Conservation (phyloP, 1,140 invertebrate species). For the Acyrthosiphon pisum region DNA sequence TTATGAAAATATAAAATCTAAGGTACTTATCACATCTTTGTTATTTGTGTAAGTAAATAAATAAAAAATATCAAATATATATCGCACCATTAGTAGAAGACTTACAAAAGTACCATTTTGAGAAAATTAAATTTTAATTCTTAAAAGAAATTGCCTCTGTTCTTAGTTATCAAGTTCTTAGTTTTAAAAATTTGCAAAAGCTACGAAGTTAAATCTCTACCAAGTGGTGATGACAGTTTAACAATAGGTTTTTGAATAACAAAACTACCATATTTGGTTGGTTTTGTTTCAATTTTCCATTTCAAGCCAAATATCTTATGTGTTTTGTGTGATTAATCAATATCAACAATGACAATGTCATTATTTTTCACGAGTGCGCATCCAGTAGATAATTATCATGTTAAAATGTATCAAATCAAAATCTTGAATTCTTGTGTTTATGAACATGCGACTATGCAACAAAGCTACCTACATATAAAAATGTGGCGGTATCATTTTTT, state of each 20-base stretch:
- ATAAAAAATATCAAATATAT: no score
- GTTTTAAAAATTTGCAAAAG: neutral
- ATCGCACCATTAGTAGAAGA: neutral
- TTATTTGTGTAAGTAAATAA: no score
- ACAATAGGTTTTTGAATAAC: neutral
- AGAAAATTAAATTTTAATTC: conserved; percentile 19
- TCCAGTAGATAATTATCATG: no score
- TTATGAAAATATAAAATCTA: no score
- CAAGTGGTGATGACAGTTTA: neutral
- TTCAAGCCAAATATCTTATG: neutral
- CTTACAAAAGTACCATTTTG: neutral
- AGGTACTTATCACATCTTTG: no score
- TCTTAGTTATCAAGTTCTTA: neutral
- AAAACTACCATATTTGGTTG: neutral
- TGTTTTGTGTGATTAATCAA: no score
- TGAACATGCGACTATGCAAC: neutral
- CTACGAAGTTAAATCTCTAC: neutral
- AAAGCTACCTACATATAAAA: neutral
- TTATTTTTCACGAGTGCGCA: no score
- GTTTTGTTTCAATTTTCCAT: neutral
- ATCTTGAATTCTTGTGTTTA: neutral
- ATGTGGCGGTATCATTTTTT: neutral
- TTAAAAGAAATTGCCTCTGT: neutral
- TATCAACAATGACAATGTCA: no score
- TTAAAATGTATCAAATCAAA: neutral